phyloP scores from a whole-genome alignment of 2,113 vertebrate genomes.

The Ellobius talpinus region DNA sequence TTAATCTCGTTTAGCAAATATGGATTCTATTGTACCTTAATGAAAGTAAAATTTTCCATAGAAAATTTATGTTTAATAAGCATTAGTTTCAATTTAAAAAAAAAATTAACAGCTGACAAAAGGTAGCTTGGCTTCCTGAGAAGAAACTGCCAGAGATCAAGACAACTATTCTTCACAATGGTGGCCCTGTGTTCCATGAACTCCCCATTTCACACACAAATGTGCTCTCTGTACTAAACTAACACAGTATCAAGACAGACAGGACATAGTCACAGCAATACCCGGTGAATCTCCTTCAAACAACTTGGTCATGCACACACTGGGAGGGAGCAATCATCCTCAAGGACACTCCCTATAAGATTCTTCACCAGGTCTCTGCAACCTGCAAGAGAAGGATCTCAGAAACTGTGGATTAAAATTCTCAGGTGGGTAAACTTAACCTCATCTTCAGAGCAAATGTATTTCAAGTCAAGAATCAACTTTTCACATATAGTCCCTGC shows the following conservation, averaged over 20 bases:
- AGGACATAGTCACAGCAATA: neutral
- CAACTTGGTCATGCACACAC: neutral
- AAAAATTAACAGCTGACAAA: neutral
- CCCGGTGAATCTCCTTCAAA: neutral
- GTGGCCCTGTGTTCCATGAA: neutral
- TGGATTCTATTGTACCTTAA: slow-evolving; percentile 1
- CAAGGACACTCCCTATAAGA: neutral
- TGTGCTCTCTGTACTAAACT: neutral
- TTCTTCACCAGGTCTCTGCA: slow-evolving; percentile 13
- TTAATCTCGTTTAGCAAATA: neutral
- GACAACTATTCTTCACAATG: slow-evolving; percentile 33
- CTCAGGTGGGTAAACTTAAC: slow-evolving; percentile 16
- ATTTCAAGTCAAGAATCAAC: slow-evolving; percentile 61
- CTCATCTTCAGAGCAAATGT: slow-evolving; percentile 32
- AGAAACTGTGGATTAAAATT: neutral
- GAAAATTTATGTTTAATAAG: slow-evolving; percentile 17
- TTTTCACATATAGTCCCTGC: neutral
- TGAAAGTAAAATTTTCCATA: neutral
- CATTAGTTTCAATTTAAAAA: slow-evolving; percentile 19
- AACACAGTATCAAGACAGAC: neutral
- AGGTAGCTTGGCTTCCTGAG: neutral
- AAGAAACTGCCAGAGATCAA: neutral
- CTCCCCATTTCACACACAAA: neutral
- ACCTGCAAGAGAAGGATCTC: neutral
- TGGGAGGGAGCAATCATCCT: neutral